Evolutionary conservation across 2,113 vertebrate species (phyloP).

Genomic region (Hystrix cristata): DNA sequence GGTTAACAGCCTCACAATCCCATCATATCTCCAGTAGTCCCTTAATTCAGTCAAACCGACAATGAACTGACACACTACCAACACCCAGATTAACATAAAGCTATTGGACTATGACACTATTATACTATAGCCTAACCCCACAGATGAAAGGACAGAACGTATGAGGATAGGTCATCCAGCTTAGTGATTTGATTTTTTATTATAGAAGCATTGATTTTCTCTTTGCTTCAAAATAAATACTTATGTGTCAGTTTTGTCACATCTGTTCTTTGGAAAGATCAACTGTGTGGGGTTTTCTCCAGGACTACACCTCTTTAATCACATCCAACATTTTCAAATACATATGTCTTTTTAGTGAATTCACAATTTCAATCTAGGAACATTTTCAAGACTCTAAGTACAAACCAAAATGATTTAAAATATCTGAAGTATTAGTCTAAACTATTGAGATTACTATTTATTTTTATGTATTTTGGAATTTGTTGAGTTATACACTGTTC

Average conservation of each 20-base stretch:
- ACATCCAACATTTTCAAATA: not conserved
- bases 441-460: not conserved
- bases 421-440: not conserved
- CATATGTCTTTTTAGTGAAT: not conserved
- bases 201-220: not conserved
- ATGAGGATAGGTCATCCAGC: not conserved
- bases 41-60: not conserved
- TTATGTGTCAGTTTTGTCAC: not conserved
- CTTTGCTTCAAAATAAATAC: not conserved
- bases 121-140: not conserved
- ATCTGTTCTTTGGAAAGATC: not conserved
- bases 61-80: not conserved
- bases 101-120: not conserved
- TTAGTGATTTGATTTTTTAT: not conserved
- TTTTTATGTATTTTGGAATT: not conserved
- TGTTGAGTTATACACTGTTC: not conserved
- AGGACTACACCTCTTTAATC: not conserved
- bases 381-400: not conserved
- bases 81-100: not conserved
- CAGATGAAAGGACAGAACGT: not conserved
- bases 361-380: not conserved
- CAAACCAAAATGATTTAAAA: not conserved
- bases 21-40: not conserved
- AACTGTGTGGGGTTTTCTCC: not conserved
- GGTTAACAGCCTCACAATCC: not conserved